Evolutionary conservation across 2,113 vertebrate species (phyloP).

Genomic region (Gulo gulo): DNA sequence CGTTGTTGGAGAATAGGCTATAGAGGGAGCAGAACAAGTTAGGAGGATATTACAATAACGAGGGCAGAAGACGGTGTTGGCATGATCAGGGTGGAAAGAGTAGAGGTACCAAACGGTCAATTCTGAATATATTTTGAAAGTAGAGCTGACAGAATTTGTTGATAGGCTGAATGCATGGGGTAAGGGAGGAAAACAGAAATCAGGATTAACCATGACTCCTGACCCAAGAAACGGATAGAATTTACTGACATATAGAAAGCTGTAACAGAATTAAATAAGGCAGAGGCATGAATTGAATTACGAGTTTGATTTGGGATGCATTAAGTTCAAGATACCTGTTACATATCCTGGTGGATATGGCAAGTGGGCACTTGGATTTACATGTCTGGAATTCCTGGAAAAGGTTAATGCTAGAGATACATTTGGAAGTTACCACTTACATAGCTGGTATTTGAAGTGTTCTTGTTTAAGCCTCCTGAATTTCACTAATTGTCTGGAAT

Average conservation of each 20-base stretch:
- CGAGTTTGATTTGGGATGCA: neutral
- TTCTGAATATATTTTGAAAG: neutral
- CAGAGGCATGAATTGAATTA: neutral
- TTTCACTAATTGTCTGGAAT: constrained; percentile 11
- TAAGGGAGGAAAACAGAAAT: neutral
- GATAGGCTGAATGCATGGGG: neutral
- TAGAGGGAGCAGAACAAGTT: neutral
- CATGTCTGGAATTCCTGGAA: neutral
- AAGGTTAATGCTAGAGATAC: neutral
- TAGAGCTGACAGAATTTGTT: neutral
- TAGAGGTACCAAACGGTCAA: neutral
- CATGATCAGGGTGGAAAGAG: neutral
- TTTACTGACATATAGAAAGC: neutral
- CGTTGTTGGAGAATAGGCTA: neutral
- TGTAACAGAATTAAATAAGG: neutral
- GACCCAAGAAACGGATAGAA: neutral
- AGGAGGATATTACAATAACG: neutral
- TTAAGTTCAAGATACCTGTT: neutral
- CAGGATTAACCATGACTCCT: neutral
- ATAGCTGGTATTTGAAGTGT: neutral
- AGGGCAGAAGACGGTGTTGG: neutral
- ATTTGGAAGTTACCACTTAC: neutral
- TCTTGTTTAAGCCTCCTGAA: neutral
- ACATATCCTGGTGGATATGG: neutral
- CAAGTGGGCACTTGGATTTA: neutral